A percentile compares a stretch with the other conserved stretches of the same genome.
phyloP scores from a whole-genome alignment of 1,140 invertebrate species.

The Bombyx mandarina region DNA sequence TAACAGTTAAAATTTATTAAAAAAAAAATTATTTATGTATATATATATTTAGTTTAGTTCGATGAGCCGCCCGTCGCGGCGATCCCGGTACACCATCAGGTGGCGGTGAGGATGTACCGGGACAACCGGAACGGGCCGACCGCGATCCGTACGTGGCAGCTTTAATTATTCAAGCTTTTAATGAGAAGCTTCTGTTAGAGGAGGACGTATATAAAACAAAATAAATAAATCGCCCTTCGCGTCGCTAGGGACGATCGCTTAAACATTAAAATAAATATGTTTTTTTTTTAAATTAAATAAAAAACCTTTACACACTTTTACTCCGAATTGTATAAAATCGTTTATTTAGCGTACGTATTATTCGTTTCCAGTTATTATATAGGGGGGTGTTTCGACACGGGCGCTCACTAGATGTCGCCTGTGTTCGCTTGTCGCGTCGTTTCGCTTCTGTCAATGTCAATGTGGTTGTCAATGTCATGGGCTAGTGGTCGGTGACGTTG shows the following conservation, averaged over 20 bases:
- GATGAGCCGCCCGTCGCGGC: conserved; percentile 29
- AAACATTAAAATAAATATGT: conserved; percentile 57
- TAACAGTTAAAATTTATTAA: conserved; percentile 63
- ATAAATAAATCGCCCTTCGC: conserved; percentile 41
- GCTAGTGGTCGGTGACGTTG: conserved; percentile 77
- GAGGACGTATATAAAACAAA: conserved; percentile 39
- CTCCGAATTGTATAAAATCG: conserved; percentile 53
- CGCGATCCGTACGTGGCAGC: conserved; percentile 22
- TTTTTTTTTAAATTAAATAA: conserved; percentile 16
- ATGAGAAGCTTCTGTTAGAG: conserved; percentile 56
- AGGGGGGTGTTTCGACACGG: no score
- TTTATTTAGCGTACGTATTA: not conserved
- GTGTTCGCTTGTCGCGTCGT: not conserved
- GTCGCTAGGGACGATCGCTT: conserved; percentile 66
- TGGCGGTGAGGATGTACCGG: conserved; percentile 14
- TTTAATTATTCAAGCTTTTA: conserved; percentile 59
- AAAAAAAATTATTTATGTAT: conserved; percentile 38
- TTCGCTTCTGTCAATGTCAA: not conserved
- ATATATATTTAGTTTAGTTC: no score
- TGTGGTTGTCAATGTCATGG: conserved; percentile 29
- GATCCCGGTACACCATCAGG: conserved; percentile 15
- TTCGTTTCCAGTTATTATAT: not conserved
- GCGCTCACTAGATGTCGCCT: no score
- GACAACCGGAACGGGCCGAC: conserved; percentile 10
- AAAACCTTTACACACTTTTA: conserved; percentile 54